Evolutionary conservation across 1,140 invertebrate species (phyloP), one percentile per base, ranked within the genome.

Genomic region (Saccostrea glomerata): DNA sequence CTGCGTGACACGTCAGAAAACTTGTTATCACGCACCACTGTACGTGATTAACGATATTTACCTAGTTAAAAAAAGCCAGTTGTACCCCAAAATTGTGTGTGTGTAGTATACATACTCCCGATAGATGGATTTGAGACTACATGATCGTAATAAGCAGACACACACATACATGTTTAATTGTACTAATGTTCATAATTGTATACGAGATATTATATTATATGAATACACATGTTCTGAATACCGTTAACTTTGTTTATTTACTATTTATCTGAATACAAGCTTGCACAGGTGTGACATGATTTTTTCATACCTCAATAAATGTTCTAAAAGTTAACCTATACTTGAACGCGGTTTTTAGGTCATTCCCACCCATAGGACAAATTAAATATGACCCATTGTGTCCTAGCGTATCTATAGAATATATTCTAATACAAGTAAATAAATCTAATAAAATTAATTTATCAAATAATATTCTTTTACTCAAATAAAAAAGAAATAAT

Each of bases 271-370:
- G 66, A 70, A 25, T 0, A 70, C 66, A 70, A 70, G 66, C 66
- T 70, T 70, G 66, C 66, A 70, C 66, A 70, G n/a, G 66, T 70
- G 66, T 70, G 66, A 70, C 66, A 70, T 70, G 66, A 70, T 70
- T 70, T 70, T 70, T 70, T 70, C 66, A 70, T 70, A 70, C 25
- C 66, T 70, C 66, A 70, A 70, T 25, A 70, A 70, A 30, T 70
- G 66, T 70, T 70, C 66, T 70, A 70, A 70, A 70, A 70, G 66
- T 25, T 70, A 70, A 25, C 66, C 66, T 23, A n/a, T 12, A 70
- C n/a, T n/a, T 12, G 25, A 70, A 70, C n/a, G n/a, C 5, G 25
- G 66, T 70, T 25, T 70, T 5, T 70, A 25, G 66, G 66, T 70
- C 66, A 70, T 70, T 70, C 66, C 66, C 55, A 56, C 66, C n/a